Evolutionary conservation across 2,888 invertebrate species (phyloP), one percentile per base, ranked within the genome.

Genomic region (Synanthedon vespiformis): DNA sequence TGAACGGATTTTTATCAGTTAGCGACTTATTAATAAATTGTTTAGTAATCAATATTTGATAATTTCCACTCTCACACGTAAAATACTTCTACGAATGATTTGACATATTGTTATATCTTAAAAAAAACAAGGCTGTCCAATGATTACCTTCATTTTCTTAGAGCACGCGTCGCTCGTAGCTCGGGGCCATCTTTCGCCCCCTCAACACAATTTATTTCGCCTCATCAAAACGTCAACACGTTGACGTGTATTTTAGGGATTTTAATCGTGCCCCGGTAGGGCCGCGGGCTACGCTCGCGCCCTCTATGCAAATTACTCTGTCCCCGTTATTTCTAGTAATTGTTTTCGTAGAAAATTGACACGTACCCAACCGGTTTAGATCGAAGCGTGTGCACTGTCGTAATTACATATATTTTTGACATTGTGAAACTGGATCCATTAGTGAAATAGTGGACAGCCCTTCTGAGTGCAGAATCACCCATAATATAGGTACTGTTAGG

Each of bases 161-260:
- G 69, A 72, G 76, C 86, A 86, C 86, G 85, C 70, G 63, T 67
- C 34, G 34, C 34, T 34, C 34, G 34, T 64, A 65, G 69, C 77
- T 74, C 65, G 61, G 72, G 77, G 61, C 34, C 61, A 60, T 63
- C 64, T 65, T 64, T 59, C 58, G 68, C 60, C 61, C 64, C 64
- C 67, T 69, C 66, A 64, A 66, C 68, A 68, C 73, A 78, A 82
- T 81, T 82, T 81, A 80, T 85, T 81, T 80, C 78, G 76, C 76
- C 81, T 84, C 84, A 80, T 85, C 83, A 83, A 81, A 83, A 84
- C 77, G 86, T 84, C 86, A 86, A 84, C 85, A 82, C 82, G 80
- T 72, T 80, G 84, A 81, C 80, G 80, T 80, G 77, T 80, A 83
- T 84, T 85, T 83, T 80, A 74, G 80, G 79, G 79, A 76, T 80